Percentiles rank a stretch among this genome's conserved stretches.
These are phyloP conservation scores for Idaea biselata DNA, from an alignment of 2,888 invertebrate genomes.

Conservation along the genomic window DNA sequence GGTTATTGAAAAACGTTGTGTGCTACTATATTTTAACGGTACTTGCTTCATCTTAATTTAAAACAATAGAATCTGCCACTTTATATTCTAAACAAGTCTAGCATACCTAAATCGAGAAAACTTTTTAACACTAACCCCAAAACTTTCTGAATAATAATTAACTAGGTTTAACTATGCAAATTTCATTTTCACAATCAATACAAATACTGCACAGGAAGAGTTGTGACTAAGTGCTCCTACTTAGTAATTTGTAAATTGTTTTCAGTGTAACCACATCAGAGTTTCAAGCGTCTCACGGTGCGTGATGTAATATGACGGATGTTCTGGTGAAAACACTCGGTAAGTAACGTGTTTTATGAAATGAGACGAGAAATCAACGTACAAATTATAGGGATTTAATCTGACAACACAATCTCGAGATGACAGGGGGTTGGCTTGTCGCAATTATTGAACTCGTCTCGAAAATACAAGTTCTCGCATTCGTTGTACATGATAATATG, in stretches of 20 bases:
- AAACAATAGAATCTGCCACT: constrained; percentile 11
- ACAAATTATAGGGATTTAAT: constrained; percentile 41
- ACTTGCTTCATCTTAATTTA: constrained; percentile 14
- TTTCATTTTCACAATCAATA: constrained; percentile 16
- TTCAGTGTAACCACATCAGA: constrained; percentile 36
- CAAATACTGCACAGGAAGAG: constrained; percentile 22
- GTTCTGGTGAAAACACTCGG: constrained; percentile 38
- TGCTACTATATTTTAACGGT: constrained; percentile 29
- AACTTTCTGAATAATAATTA: constrained; percentile 8
- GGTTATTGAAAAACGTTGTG: constrained; percentile 34
- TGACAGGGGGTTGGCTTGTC: constrained; percentile 9
- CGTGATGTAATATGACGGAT: constrained; percentile 45
- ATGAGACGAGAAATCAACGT: constrained; percentile 35
- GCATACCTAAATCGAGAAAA: neutral
- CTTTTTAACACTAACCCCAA: constrained; percentile 10
- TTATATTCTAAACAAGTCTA: constrained; percentile 20
- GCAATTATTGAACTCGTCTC: constrained; percentile 40
- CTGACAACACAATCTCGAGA: constrained; percentile 45
- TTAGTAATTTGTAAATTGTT: constrained; percentile 42
- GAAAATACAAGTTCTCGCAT: constrained; percentile 24
- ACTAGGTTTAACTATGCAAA: constrained; percentile 7
- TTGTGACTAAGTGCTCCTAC: constrained; percentile 8
- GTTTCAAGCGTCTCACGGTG: constrained; percentile 33
- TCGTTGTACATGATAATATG: neutral
- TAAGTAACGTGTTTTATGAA: constrained; percentile 41